phyloP scores from a whole-genome alignment of 1,140 invertebrate genomes.

The Neotoxoptera formosana region DNA sequence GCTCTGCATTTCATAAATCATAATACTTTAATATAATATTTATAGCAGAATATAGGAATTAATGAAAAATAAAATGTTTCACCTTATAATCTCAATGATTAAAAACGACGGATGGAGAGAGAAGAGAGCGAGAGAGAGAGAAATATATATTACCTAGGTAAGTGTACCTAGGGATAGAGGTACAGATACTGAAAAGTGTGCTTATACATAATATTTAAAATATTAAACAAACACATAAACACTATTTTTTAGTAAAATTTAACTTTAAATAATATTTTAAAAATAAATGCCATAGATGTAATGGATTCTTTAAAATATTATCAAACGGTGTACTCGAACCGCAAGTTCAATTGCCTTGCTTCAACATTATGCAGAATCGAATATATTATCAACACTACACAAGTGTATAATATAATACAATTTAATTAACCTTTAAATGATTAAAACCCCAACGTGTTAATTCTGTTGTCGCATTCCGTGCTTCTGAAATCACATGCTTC shows the following conservation, averaged over 20 bases:
- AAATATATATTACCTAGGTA: background rate
- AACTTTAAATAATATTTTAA: background rate
- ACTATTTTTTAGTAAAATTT: background rate
- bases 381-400: background rate
- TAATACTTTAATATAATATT: background rate
- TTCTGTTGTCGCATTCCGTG: background rate
- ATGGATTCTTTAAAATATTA: background rate
- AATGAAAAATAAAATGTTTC: background rate
- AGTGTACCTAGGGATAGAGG: background rate
- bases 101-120: background rate
- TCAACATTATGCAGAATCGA: background rate
- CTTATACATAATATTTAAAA: background rate
- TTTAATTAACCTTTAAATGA: background rate
- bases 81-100: background rate
- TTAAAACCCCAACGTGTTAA: conserved; percentile 43
- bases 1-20: background rate
- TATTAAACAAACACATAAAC: background rate
- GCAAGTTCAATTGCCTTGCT: background rate
- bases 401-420: background rate
- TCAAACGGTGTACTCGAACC: background rate
- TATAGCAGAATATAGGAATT: background rate
- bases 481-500: background rate
- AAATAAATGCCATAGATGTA: background rate
- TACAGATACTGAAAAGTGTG: background rate
- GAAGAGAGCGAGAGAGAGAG: background rate